Evolutionary conservation across 2,797 vertebrate species (phyloP).

Genomic region (Leptoclinus maculatus): DNA sequence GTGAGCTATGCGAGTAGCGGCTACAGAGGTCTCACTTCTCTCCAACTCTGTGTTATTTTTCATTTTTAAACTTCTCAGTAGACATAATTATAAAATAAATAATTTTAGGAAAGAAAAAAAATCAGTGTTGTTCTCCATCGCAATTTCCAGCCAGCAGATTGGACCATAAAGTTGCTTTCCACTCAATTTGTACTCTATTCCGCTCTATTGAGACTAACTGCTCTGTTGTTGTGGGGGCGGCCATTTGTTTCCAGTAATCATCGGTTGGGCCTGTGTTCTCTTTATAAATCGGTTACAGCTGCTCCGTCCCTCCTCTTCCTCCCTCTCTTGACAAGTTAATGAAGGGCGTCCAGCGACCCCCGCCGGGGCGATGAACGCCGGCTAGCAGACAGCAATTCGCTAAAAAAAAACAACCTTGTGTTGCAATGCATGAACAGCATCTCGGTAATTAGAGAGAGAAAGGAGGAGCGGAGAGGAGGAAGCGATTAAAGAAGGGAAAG

Average conservation of each 20-base stretch:
- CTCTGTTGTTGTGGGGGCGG: conserved; percentile 25
- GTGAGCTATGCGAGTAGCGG: too few species aligned
- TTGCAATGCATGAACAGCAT: not conserved
- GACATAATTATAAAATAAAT: not conserved
- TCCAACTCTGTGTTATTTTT: too few species aligned
- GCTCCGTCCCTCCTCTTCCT: conserved; percentile 50
- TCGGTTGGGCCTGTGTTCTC: conserved; percentile 40
- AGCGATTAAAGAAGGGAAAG: too few species aligned
- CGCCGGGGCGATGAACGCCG: conserved; percentile 39
- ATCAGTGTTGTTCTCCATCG: not conserved
- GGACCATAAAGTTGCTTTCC: not conserved
- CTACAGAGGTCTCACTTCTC: too few species aligned
- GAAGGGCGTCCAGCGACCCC: conserved; percentile 41
- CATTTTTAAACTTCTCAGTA: too few species aligned
- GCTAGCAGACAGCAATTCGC: conserved; percentile 41
- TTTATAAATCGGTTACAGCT: conserved; percentile 64
- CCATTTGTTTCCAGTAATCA: conserved; percentile 67
- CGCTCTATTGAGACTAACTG: conserved; percentile 1
- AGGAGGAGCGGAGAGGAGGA: not conserved
- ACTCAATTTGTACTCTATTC: not conserved
- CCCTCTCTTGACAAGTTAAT: conserved; percentile 69
- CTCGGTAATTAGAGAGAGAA: conserved; percentile 19
- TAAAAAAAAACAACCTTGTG: conserved; percentile 15
- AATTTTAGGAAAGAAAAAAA: not conserved
- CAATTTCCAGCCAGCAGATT: not conserved